These are phyloP conservation scores for Oophaga sylvatica DNA, from an alignment of 2,797 vertebrate species.

Conservation along the genomic window DNA sequence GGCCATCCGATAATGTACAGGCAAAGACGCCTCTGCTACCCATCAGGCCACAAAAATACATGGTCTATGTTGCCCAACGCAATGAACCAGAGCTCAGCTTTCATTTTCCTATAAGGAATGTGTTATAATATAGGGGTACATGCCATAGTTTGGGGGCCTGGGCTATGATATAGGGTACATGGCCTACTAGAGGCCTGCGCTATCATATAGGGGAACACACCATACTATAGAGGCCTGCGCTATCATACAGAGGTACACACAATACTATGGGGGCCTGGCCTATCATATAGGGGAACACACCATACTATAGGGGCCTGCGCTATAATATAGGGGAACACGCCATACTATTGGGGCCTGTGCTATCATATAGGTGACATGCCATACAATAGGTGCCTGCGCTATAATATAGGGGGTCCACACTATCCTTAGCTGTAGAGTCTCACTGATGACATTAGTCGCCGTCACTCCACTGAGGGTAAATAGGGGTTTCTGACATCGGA, in stretches of 20 bases:
- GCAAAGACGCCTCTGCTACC: no score
- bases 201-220: neutral
- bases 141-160: neutral
- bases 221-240: neutral
- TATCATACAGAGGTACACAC: neutral
- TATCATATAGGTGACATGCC: neutral
- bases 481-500: neutral
- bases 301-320: neutral
- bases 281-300: neutral
- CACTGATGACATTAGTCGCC: neutral
- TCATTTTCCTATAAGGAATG: no score
- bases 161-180: neutral
- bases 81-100: no score
- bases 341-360: neutral
- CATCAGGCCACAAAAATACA: no score
- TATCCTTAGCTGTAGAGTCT: no score
- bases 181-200: neutral
- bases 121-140: neutral
- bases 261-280: neutral
- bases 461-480: neutral
- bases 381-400: neutral
- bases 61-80: no score
- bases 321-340: neutral
- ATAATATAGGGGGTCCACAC: neutral
- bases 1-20: no score